Evolutionary conservation across 2,797 vertebrate species (phyloP).

Genomic region (Catamblyrhynchus diadema): DNA sequence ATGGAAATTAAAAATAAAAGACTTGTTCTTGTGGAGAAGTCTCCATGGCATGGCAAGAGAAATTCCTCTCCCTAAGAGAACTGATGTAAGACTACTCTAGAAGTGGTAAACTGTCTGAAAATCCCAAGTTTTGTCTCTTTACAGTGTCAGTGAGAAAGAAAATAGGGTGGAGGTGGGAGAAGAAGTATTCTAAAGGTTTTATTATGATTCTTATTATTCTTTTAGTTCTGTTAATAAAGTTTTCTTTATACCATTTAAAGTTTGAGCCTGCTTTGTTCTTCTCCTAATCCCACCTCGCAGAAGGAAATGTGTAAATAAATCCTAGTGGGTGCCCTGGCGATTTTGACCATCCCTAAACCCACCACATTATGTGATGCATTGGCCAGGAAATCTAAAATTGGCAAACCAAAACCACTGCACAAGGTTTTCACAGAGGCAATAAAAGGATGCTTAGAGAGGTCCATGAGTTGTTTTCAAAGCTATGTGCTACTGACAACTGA

Average conservation of each 20-base stretch:
- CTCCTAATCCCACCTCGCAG: background rate
- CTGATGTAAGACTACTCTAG: background rate
- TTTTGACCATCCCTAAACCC: background rate
- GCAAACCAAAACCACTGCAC: background rate
- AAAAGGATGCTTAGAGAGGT: background rate
- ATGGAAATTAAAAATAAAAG: background rate
- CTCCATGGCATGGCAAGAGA: background rate
- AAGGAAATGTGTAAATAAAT: background rate
- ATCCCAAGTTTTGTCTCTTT: background rate
- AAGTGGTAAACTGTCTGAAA: background rate
- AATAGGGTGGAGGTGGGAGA: background rate
- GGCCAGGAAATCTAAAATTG: background rate
- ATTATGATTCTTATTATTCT: background rate
- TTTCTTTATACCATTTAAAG: background rate
- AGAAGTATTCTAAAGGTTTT: background rate
- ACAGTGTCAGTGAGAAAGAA: background rate
- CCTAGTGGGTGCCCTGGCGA: fast-evolving
- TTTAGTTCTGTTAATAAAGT: background rate
- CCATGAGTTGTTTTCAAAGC: background rate
- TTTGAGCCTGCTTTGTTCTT: background rate
- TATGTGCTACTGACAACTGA: background rate
- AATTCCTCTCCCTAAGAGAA: background rate
- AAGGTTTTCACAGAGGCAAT: background rate
- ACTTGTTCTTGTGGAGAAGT: background rate
- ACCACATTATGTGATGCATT: background rate